Conservation (phyloP, 2,888 invertebrate genomes). For the Vanessa cardui region DNA sequence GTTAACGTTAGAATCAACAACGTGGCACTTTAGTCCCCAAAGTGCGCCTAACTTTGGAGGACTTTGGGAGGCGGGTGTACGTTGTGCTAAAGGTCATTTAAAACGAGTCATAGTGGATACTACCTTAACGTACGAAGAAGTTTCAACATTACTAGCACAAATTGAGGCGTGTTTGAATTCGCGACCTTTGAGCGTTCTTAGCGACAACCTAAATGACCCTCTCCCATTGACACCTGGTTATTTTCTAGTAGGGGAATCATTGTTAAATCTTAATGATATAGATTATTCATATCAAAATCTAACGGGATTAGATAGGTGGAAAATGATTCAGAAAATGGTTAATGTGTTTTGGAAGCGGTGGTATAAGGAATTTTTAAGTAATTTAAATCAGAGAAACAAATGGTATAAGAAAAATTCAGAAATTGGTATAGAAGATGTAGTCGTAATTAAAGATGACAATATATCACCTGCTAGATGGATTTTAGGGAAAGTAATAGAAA, state of each 20-base stretch:
- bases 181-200: slow-evolving; percentile 27
- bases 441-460: slow-evolving; percentile 32
- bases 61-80: slow-evolving; percentile 36
- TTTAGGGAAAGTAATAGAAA: slow-evolving; percentile 31
- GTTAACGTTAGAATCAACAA: slow-evolving; percentile 15
- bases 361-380: background rate
- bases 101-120: background rate
- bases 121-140: slow-evolving; percentile 33
- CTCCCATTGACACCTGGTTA: slow-evolving; percentile 34
- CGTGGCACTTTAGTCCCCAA: slow-evolving; percentile 35
- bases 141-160: slow-evolving; percentile 32
- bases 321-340: slow-evolving; percentile 40
- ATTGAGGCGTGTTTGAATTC: slow-evolving; percentile 39
- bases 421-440: slow-evolving; percentile 22
- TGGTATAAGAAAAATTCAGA: slow-evolving; percentile 17
- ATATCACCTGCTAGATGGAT: slow-evolving; percentile 33
- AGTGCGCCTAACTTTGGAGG: slow-evolving; percentile 38
- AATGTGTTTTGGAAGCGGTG: slow-evolving; percentile 38
- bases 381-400: slow-evolving; percentile 27
- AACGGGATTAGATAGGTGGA: slow-evolving; percentile 35
- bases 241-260: slow-evolving; percentile 40
- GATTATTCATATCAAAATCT: slow-evolving; percentile 16
- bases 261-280: slow-evolving; percentile 34
- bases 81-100: slow-evolving; percentile 19
- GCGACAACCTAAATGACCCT: slow-evolving; percentile 20